Base-by-base conservation (phyloP, 2,888 invertebrate genomes). In the Apamea anceps region DNA sequence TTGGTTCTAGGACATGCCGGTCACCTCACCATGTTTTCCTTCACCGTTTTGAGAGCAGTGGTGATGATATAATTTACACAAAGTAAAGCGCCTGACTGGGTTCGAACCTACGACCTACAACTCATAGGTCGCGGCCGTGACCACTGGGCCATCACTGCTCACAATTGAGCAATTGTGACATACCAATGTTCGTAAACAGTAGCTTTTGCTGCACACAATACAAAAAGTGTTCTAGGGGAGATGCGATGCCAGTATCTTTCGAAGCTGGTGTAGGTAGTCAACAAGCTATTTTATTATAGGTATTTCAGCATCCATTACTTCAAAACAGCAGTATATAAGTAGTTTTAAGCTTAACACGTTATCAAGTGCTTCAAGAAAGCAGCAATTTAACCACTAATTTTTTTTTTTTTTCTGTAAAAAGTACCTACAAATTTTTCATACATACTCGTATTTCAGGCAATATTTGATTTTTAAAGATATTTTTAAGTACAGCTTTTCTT, bases 401-500 rank as follows among this genome's bases (percentile, higher is more conserved):
- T 12, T 57, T n/a, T n/a, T n/a, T n/a, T n/a, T n/a, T n/a, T n/a
- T n/a, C n/a, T n/a, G n/a, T n/a, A 57, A 57, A 57, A 57, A 10
- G 10, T 25, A n/a, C 4, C n/a, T 10, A 25, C 25, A 25, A 0
- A 10, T 25, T 57, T 25, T 57, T 57, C 4, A 57, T 57, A n/a
- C 1, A 57, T 4, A n/a, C n/a, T n/a, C n/a, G n/a, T n/a, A 57
- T 57, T 60, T 5, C n/a, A 12, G n/a, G 57, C n/a, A n/a, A 60
- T 12, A 57, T 12, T 57, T n/a, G n/a, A n/a, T 60, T 3, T 57
- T 8, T 21, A 45, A 48, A 12, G 6, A 57, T 57, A 62, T 45
- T 28, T 48, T 15, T 32, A 21, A 18, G 0, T 37, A n/a, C 37
- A 57, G 8, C 54, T 77, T 75, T 75, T 80, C 75, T 76, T 72